These are phyloP conservation scores for Spea multiplicata DNA, from an alignment of 2,113 vertebrate genomes.

Conservation along the genomic window DNA sequence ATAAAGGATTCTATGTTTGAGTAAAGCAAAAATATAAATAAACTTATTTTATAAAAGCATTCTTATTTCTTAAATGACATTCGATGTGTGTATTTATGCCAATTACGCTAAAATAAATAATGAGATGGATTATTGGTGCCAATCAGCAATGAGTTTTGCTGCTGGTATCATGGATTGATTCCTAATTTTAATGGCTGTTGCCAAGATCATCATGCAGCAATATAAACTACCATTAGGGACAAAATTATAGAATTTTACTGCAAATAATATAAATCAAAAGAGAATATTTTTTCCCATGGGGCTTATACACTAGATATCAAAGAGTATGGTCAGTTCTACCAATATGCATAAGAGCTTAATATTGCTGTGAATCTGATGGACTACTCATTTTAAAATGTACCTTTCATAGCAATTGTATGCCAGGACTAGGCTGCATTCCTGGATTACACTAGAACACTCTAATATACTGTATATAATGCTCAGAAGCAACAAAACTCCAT, in stretches of 20 bases:
- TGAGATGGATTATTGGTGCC: conserved; percentile 10
- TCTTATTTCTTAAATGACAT: not conserved
- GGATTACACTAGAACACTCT: not conserved
- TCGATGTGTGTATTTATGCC: not conserved
- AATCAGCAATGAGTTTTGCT: conserved; percentile 15
- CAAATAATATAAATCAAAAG: conserved; percentile 19
- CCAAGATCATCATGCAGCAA: conserved; percentile 20
- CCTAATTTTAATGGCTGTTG: conserved; percentile 13
- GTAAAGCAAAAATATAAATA: not conserved
- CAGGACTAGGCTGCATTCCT: not conserved
- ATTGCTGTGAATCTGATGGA: not conserved
- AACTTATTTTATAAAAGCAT: not conserved
- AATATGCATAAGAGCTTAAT: not conserved
- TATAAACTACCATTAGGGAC: conserved; percentile 6
- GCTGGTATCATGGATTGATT: conserved; percentile 22
- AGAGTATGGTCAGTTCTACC: not conserved
- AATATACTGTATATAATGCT: not conserved
- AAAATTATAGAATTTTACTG: not conserved
- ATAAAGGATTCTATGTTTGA: too few relatives aligned
- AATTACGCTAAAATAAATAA: conserved; percentile 1
- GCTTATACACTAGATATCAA: not conserved
- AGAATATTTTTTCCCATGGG: not conserved
- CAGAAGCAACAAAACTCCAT: not conserved
- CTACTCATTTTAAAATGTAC: not conserved
- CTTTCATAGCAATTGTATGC: not conserved